phyloP scores from a whole-genome alignment of 2,797 vertebrate genomes.

The Antrozous pallidus region DNA sequence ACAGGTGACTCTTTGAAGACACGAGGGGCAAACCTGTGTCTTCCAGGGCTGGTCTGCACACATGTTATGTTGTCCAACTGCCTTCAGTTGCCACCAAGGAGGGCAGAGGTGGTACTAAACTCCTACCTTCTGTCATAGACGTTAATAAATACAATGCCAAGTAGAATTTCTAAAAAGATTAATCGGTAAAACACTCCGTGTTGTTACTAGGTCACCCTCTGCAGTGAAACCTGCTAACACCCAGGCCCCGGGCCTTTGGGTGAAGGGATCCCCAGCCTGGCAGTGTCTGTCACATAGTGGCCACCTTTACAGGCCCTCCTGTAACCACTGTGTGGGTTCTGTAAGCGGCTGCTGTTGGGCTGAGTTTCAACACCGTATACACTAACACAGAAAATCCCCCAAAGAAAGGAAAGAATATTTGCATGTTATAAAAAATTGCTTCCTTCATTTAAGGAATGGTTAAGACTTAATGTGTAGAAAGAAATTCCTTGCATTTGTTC shows the following conservation, averaged over 20 bases:
- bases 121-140: neutral
- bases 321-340: neutral
- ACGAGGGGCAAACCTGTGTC: neutral
- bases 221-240: neutral
- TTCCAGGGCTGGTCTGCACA: neutral
- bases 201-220: neutral
- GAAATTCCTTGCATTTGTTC: conserved; percentile 44
- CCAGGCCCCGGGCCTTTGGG: neutral
- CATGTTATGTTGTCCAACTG: neutral
- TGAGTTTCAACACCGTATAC: conserved; percentile 77
- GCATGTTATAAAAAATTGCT: conserved; percentile 52
- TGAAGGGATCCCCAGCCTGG: neutral
- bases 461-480: conserved; percentile 66
- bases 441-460: conserved; percentile 65
- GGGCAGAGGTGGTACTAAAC: neutral
- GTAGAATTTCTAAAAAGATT: neutral
- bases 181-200: neutral
- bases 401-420: conserved; percentile 59
- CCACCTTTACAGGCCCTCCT: conserved; percentile 31
- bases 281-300: neutral
- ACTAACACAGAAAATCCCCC: conserved; percentile 75
- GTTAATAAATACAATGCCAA: neutral
- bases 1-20: neutral
- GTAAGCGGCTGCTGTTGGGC: conserved; percentile 48
- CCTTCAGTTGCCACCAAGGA: neutral